Base-by-base conservation (phyloP, 1,140 invertebrate species). In the Lethocerus indicus region DNA sequence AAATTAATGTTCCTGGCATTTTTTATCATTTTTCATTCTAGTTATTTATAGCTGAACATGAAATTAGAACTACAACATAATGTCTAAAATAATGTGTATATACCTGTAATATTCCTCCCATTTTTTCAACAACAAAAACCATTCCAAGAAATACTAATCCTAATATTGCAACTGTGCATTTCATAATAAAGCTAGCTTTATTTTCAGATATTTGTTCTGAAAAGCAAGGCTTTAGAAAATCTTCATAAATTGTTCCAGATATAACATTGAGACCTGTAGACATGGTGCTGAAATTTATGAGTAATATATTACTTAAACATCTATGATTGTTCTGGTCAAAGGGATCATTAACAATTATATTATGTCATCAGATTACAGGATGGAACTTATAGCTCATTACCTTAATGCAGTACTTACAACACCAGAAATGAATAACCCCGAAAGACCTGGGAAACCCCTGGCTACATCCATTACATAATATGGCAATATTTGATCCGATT, bases 181-280 rank as follows among this genome's bases (percentile, higher is more conserved):
- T 81, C 74, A 81, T 81, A n/a, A 79, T 65, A 24, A 75, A 71
- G 56, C 75, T 78, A 3, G 77, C 75, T 27, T 66, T 71, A 4
- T 65, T 66, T 52, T 80, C 74, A 1, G 73, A 71, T 37, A 75
- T 67, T 1, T 71, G 72, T 56, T 67, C 69, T 26, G 73, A 74
- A 47, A 76, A 65, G 13, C 70, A 64, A n/a, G 78, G 78, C 57
- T 78, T 75, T 1, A 85, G 73, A 51, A 86, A 72, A 62, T 87
- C 83, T 63, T 87, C 80, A 60, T 83, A 81, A 58, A 83, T 81
- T 0, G 85, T 81, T 1, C 83, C 82, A n/a, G 83, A 75, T 69
- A 87, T 73, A 1, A 83, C 83, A 60, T 86, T 87, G 3, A 87
- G 61, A 1, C 81, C 79, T 1, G 79, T 81, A 0, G 79, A 83